Percentiles rank a stretch among this genome's conserved stretches.
Conservation (phyloP, 2,888 invertebrate species). For the Rhogogaster chlorosoma region DNA sequence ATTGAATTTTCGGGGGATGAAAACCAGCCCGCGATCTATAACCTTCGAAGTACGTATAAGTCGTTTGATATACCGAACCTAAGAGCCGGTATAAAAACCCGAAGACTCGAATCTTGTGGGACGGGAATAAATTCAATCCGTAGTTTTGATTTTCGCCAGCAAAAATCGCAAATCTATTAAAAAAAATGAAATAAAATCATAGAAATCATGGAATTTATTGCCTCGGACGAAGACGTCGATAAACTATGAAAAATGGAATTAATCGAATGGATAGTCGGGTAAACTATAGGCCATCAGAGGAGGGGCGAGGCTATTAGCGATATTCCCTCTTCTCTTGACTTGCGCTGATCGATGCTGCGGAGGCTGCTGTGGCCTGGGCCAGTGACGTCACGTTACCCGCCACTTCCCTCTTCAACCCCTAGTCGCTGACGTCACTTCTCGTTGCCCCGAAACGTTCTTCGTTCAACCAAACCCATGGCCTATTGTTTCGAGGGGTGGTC, state of each 20-base stretch:
- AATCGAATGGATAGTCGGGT: conserved; percentile 34
- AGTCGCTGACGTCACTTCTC: conserved; percentile 58
- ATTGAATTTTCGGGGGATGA: not conserved
- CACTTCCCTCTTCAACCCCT: conserved; percentile 57
- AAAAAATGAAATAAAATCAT: not conserved
- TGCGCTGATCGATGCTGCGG: conserved; percentile 69
- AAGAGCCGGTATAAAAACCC: not conserved
- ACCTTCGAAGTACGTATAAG: not conserved
- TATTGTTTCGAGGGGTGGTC: conserved; percentile 43
- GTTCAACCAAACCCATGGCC: conserved; percentile 30
- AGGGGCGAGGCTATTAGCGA: conserved; percentile 57
- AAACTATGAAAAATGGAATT: conserved; percentile 58
- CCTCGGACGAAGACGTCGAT: conserved; percentile 4
- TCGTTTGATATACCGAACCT: not conserved
- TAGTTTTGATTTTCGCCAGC: not conserved
- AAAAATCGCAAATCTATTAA: not conserved
- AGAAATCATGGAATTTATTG: not conserved
- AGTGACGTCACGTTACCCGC: conserved; percentile 56
- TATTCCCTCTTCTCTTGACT: conserved; percentile 60
- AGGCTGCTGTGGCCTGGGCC: conserved; percentile 60
- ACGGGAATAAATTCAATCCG: not conserved
- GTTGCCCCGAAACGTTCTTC: conserved; percentile 35
- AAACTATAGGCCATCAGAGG: not conserved
- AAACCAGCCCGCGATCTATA: not conserved
- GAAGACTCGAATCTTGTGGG: not conserved